A percentile compares a stretch with the other conserved stretches of the same genome.
Conservation (phyloP, 2,797 vertebrate genomes). For the Ambastaia sidthimunki region DNA sequence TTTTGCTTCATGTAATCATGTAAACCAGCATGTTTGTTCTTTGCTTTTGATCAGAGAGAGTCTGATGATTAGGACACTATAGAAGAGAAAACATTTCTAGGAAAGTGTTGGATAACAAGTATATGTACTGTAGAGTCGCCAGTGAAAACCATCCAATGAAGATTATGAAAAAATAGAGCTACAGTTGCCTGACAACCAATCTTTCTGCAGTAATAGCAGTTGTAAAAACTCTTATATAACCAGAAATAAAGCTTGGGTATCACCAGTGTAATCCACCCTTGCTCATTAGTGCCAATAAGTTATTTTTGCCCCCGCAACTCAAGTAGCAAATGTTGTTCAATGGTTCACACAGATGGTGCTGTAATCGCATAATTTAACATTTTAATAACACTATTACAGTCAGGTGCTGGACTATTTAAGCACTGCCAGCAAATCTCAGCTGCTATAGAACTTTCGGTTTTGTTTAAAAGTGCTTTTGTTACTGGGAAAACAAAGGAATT, state of each 20-base stretch:
- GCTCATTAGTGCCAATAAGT: not conserved
- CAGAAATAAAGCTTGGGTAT: conserved; percentile 12
- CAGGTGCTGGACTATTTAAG: not conserved
- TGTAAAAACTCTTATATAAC: not conserved
- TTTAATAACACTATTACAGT: not conserved
- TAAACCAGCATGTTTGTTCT: not conserved
- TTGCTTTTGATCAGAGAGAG: not conserved
- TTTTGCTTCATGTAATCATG: not conserved
- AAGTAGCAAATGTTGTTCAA: not conserved
- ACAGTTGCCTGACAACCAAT: not conserved
- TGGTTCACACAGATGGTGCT: not conserved
- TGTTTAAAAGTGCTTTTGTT: conserved; percentile 20
- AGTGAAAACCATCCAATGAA: not conserved
- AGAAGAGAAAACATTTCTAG: not conserved
- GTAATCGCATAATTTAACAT: not conserved
- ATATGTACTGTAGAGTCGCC: not conserved
- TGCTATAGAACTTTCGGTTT: conserved; percentile 34
- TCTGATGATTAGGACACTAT: not conserved
- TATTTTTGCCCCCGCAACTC: conserved; percentile 1
- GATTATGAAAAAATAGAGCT: not conserved
- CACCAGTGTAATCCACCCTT: conserved; percentile 14
- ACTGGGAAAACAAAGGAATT: conserved; percentile 36
- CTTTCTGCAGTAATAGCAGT: not conserved
- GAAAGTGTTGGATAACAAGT: not conserved
- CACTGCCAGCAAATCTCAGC: conserved; percentile 18